Percentiles rank a stretch among this genome's conserved stretches.
Conservation (phyloP, 2,797 vertebrate genomes). For the Emys orbicularis region DNA sequence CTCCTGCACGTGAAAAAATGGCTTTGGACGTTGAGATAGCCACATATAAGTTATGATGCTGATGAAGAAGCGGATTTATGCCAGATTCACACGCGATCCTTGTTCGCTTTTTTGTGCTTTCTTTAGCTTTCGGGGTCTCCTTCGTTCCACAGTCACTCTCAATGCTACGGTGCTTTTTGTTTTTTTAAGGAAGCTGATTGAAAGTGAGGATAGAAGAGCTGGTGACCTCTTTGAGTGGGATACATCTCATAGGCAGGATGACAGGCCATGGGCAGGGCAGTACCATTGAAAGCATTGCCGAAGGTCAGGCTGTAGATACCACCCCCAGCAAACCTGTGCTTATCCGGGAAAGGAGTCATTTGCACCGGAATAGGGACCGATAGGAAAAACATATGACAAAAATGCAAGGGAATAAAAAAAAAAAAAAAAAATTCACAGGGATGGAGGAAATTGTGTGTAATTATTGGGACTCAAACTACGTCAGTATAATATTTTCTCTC, state of each 20-base stretch:
- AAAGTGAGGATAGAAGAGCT: constrained; percentile 84
- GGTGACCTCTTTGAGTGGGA: constrained; percentile 71
- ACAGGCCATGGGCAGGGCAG: background rate
- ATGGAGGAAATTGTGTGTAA: background rate
- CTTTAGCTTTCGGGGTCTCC: background rate
- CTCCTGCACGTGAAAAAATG: constrained; percentile 81
- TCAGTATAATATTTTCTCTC: background rate
- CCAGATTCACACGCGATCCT: background rate
- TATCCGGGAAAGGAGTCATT: constrained; percentile 80
- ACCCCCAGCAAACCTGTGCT: constrained; percentile 84
- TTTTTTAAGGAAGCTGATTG: constrained; percentile 79
- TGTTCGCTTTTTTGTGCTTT: background rate
- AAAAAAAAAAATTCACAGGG: background rate
- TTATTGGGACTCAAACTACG: background rate
- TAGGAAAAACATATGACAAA: background rate
- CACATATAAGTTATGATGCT: constrained; percentile 82
- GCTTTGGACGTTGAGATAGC: constrained; percentile 86
- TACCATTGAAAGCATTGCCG: constrained; percentile 60
- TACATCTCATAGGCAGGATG: constrained; percentile 73
- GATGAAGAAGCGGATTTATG: background rate
- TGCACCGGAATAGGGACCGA: background rate
- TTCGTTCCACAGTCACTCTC: background rate
- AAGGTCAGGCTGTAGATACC: constrained; percentile 80
- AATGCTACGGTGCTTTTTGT: background rate
- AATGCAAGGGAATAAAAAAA: background rate